phyloP scores from a whole-genome alignment of 2,797 vertebrate genomes.

The Characodon lateralis region DNA sequence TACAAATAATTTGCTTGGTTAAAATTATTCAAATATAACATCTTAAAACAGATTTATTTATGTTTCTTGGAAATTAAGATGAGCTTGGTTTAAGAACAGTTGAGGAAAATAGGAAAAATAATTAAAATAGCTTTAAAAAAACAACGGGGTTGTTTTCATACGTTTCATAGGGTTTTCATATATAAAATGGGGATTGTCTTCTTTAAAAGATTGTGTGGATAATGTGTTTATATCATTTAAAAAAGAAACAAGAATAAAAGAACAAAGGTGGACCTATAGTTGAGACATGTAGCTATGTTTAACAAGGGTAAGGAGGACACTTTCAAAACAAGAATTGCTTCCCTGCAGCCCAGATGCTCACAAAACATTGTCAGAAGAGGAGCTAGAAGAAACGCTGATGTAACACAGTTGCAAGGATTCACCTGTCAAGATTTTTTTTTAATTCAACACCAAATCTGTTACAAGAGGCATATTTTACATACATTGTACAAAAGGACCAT shows the following conservation, averaged over 20 bases:
- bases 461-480: not conserved
- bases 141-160: not conserved
- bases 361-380: not conserved
- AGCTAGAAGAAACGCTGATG: constrained; percentile 2
- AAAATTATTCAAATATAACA: not conserved
- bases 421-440: not conserved
- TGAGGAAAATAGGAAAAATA: not conserved
- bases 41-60: not conserved
- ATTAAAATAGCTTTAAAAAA: not conserved
- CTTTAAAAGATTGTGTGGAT: not conserved
- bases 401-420: not conserved
- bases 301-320: not conserved
- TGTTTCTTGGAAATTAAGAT: not conserved
- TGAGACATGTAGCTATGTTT: not conserved
- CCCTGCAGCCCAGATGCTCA: not conserved
- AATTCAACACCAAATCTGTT: not conserved
- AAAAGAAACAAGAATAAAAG: not conserved
- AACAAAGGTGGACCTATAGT: not conserved
- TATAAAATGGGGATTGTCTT: no score
- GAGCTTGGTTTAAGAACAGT: not conserved
- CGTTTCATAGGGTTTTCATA: no score
- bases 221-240: not conserved
- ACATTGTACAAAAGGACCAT: not conserved
- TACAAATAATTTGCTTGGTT: not conserved
- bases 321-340: not conserved